phyloP scores from a whole-genome alignment of 2,113 vertebrate species.

The Amia ocellicauda region DNA sequence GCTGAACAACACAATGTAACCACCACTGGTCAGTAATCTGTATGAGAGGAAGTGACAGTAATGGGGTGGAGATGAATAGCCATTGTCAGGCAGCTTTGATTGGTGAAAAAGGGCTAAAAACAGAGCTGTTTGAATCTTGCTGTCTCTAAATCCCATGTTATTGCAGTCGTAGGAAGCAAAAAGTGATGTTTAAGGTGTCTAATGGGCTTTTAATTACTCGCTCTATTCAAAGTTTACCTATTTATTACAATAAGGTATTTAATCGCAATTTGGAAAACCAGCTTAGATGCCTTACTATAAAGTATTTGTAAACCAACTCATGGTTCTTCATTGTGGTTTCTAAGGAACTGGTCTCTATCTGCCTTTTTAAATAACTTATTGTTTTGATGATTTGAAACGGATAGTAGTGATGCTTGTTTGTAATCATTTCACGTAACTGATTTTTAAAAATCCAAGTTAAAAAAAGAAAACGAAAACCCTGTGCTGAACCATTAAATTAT shows the following conservation, averaged over 20 bases:
- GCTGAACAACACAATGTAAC: neutral
- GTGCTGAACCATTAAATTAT: too few relatives aligned
- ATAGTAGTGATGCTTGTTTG: too few relatives aligned
- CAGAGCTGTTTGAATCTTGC: neutral
- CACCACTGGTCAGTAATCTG: conserved; percentile 10
- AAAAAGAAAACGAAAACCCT: too few relatives aligned
- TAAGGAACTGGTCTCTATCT: neutral
- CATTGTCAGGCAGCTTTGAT: conserved; percentile 5
- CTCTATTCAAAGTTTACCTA: too few relatives aligned
- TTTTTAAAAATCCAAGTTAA: too few relatives aligned
- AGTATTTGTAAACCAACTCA: too few relatives aligned
- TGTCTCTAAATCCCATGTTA: conserved; percentile 7
- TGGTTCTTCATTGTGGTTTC: neutral
- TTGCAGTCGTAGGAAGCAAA: conserved; percentile 10
- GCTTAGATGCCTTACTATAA: neutral
- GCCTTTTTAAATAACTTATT: neutral
- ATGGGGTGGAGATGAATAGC: neutral
- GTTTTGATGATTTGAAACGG: neutral
- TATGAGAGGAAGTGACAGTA: neutral
- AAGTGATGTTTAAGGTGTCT: neutral
- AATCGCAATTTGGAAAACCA: too few relatives aligned
- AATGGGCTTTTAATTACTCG: too few relatives aligned
- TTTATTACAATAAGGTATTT: neutral
- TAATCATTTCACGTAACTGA: too few relatives aligned
- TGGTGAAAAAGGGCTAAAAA: neutral